phyloP scores from a whole-genome alignment of 2,113 vertebrate species.

The Callaeas wilsoni region DNA sequence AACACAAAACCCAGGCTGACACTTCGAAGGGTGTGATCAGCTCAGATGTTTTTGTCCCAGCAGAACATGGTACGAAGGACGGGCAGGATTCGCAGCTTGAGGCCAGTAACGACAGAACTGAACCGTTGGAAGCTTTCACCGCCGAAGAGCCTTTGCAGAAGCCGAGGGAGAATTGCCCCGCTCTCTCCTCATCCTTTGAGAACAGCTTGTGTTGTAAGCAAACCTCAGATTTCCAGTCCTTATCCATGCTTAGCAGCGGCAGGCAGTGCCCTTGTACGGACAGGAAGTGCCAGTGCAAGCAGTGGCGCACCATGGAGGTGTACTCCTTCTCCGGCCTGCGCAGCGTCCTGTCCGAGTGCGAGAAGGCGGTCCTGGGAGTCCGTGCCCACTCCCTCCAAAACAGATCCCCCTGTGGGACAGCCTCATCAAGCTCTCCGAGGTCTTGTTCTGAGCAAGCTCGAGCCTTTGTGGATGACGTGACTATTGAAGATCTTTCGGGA shows the following conservation, averaged over 20 bases:
- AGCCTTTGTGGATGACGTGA: constrained; percentile 89
- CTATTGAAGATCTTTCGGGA: constrained; percentile 97
- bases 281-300: constrained; percentile 58
- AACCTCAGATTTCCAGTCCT: constrained; percentile 84
- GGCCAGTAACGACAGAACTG: constrained; percentile 62
- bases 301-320: constrained; percentile 72
- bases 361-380: constrained; percentile 64
- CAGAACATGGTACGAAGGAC: constrained; percentile 68
- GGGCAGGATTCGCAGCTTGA: constrained; percentile 70
- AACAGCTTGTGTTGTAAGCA: constrained; percentile 57
- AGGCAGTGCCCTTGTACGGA: constrained; percentile 63
- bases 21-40: constrained; percentile 39
- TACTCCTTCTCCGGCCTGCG: constrained; percentile 83
- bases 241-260: constrained; percentile 78
- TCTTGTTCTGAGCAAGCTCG: constrained; percentile 83
- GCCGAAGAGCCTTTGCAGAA: constrained; percentile 53
- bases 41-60: constrained; percentile 52
- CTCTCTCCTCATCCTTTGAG: constrained; percentile 58
- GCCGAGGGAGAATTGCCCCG: constrained; percentile 9
- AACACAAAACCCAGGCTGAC: constrained; percentile 83
- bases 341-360: constrained; percentile 75
- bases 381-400: constrained; percentile 9
- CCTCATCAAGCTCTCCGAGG: constrained; percentile 62
- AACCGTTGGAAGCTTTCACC: constrained; percentile 56
- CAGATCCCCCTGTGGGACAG: constrained; percentile 28